phyloP scores from a whole-genome alignment of 92 coral and sea anemone species.

The Scolanthus callimorphus region DNA sequence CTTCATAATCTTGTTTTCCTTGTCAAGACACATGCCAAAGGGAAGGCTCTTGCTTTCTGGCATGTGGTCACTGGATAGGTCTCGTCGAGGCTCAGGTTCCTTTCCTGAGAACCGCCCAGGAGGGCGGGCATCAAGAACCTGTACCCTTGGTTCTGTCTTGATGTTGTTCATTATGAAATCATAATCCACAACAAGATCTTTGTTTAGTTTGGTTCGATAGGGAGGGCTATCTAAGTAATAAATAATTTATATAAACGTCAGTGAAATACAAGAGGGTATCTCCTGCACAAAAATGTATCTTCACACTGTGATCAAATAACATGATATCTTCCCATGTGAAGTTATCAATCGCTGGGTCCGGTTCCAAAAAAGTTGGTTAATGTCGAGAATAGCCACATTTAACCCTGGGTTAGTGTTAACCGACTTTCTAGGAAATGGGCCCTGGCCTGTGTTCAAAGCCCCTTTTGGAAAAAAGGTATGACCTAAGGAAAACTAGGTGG shows the following conservation, averaged over 20 bases:
- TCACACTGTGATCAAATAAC: no score
- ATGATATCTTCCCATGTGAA: no score
- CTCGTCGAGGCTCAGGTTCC: slow-evolving; percentile 79
- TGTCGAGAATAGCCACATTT: no score
- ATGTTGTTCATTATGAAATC: slow-evolving; percentile 69
- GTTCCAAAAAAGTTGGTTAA: no score
- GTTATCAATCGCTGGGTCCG: no score
- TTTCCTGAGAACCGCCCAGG: slow-evolving; percentile 70
- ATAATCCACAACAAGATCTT: slow-evolving; percentile 64
- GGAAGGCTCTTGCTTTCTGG: slow-evolving; percentile 65
- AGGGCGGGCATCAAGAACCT: slow-evolving; percentile 81
- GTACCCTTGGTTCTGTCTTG: slow-evolving; percentile 32
- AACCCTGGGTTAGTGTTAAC: no score
- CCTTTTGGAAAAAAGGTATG: no score
- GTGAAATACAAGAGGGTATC: background rate
- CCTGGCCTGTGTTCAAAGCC: no score
- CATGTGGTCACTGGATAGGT: slow-evolving; percentile 83
- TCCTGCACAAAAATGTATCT: no score
- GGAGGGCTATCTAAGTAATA: slow-evolving; percentile 43
- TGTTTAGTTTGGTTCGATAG: slow-evolving; percentile 62
- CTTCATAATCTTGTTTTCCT: slow-evolving; percentile 54
- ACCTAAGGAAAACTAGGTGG: no score
- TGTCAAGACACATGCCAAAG: slow-evolving; percentile 62
- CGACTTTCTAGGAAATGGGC: no score
- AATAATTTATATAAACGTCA: background rate